These are phyloP conservation scores for Argyresthia albistria DNA, from an alignment of 2,888 invertebrate species.

Conservation along the genomic window DNA sequence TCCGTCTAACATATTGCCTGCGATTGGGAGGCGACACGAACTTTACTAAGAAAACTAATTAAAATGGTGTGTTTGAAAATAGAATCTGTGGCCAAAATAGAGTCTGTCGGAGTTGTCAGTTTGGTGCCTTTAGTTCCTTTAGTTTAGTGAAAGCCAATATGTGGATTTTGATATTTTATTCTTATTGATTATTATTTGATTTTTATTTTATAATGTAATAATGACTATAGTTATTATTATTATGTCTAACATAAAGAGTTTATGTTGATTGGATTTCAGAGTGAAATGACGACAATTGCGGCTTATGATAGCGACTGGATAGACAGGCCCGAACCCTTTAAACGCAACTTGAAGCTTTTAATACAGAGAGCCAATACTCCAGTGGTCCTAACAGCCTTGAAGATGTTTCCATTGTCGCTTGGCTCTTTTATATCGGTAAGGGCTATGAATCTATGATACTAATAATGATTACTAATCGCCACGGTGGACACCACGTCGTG, in stretches of 20 bases:
- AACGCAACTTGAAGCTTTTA: constrained; percentile 15
- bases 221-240: background rate
- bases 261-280: constrained; percentile 24
- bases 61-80: no score
- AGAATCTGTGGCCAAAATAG: no score
- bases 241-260: background rate
- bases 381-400: background rate
- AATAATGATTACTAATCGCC: no score
- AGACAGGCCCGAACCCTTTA: constrained; percentile 9
- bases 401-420: background rate
- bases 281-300: constrained; percentile 29
- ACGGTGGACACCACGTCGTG: no score
- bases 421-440: background rate
- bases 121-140: no score
- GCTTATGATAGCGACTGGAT: constrained; percentile 21
- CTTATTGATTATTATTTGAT: background rate
- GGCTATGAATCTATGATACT: no score
- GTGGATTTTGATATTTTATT: no score
- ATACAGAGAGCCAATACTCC: constrained; percentile 12
- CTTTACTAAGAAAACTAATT: no score
- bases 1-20: no score
- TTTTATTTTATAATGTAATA: background rate
- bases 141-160: no score
- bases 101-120: no score
- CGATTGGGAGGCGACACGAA: no score